A percentile compares a stretch with the other conserved stretches of the same genome.
These are phyloP conservation scores for Rallus crepitans DNA, from an alignment of 2,797 vertebrate species.

Conservation along the genomic window DNA sequence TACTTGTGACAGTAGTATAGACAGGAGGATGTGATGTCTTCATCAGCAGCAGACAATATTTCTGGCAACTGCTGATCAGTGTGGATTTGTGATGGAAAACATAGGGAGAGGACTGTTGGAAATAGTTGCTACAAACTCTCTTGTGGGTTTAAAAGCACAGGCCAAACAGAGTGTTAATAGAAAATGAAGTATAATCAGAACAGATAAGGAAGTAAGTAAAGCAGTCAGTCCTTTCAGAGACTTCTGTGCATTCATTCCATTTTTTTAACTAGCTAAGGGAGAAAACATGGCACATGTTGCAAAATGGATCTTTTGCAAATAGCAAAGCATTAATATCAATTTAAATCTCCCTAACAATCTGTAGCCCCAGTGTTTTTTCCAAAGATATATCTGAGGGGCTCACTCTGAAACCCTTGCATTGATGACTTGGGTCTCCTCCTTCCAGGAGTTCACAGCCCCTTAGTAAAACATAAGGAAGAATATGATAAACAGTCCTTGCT, in stretches of 20 bases:
- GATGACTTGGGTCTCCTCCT: not conserved
- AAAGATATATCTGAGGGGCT: not conserved
- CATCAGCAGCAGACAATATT: slow-evolving; percentile 41
- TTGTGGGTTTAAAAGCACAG: not conserved
- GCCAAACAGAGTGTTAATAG: not conserved
- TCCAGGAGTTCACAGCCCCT: not conserved
- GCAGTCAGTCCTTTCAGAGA: not conserved
- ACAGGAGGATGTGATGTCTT: slow-evolving; percentile 51
- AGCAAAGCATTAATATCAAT: not conserved
- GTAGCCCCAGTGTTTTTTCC: not conserved
- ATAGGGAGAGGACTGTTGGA: not conserved
- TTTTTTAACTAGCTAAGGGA: not conserved
- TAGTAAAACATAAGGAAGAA: not conserved
- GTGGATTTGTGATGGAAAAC: not conserved
- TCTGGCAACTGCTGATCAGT: slow-evolving; percentile 14
- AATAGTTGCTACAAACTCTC: not conserved
- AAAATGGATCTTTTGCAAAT: not conserved
- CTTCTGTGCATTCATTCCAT: not conserved
- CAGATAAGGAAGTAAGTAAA: not conserved
- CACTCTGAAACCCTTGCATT: not conserved
- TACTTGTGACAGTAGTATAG: slow-evolving; percentile 24
- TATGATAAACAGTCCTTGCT: not conserved
- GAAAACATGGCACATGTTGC: not conserved
- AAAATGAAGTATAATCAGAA: not conserved
- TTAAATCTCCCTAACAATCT: not conserved